A percentile compares a stretch with the other conserved stretches of the same genome.
phyloP scores from a whole-genome alignment of 2,797 vertebrate genomes.

The Microctenopoma steveboyesi region DNA sequence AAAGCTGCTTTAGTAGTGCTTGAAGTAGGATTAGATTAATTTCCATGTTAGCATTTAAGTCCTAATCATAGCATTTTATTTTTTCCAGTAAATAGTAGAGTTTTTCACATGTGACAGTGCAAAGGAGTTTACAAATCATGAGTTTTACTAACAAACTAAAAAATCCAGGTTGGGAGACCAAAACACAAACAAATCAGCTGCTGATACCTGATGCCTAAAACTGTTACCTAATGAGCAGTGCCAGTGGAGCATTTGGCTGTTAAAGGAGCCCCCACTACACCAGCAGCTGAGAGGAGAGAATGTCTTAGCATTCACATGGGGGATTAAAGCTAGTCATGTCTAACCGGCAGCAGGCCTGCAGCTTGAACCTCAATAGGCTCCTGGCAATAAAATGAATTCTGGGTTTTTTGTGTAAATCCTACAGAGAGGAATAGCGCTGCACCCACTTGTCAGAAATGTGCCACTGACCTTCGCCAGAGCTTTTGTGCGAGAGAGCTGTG shows the following conservation, averaged over 20 bases:
- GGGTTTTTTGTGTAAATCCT: conserved; percentile 9
- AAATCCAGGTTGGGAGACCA: not conserved
- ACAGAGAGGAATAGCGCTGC: conserved; percentile 9
- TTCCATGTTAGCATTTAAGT: not conserved
- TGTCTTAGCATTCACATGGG: not conserved
- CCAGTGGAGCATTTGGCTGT: not conserved
- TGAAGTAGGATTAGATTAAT: not conserved
- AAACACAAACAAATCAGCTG: not conserved
- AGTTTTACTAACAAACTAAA: not conserved
- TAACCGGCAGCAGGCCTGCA: not conserved
- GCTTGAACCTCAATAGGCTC: not conserved
- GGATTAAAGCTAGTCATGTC: conserved; percentile 7
- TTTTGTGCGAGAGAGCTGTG: too few relatives aligned
- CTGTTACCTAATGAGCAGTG: not conserved
- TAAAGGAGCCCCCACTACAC: not conserved
- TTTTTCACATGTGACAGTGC: conserved; percentile 1
- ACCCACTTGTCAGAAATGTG: not conserved
- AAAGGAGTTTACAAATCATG: not conserved
- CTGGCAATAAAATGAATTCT: conserved; percentile 1
- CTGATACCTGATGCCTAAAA: not conserved
- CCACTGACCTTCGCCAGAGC: not conserved
- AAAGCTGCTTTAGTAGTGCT: too few relatives aligned
- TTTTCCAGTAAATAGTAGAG: not conserved
- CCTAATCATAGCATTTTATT: not conserved
- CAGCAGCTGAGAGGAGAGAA: not conserved